These are phyloP conservation scores for Poeciliopsis occidentalis DNA, from an alignment of 2,113 vertebrate genomes.

Conservation along the genomic window DNA sequence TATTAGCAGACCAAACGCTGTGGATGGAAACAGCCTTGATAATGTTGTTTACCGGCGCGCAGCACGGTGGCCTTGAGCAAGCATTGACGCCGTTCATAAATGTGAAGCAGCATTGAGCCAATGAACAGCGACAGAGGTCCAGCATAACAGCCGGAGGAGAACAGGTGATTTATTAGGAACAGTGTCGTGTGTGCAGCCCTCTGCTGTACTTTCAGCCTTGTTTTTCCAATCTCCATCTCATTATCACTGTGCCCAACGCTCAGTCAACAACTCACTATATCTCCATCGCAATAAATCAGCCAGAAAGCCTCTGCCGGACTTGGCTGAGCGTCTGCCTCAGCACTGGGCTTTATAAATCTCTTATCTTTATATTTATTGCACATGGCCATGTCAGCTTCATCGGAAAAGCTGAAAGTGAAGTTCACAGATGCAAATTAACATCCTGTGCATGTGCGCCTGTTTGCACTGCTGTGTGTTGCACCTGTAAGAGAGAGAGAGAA, in stretches of 20 bases:
- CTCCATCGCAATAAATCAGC: conserved; percentile 62
- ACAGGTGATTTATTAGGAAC: conserved; percentile 69
- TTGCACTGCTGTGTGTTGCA: conserved; percentile 35
- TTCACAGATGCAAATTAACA: conserved; percentile 42
- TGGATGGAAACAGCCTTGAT: conserved; percentile 56
- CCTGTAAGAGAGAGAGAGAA: conserved; percentile 27
- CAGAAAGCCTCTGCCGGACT: conserved; percentile 60
- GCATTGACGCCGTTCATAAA: conserved; percentile 42
- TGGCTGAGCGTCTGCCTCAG: conserved; percentile 52
- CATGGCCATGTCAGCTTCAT: conserved; percentile 51
- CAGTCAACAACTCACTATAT: conserved; percentile 71
- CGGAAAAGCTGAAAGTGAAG: conserved; percentile 52
- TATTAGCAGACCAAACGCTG: conserved; percentile 37
- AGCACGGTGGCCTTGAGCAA: conserved; percentile 45
- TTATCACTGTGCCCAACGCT: conserved; percentile 69
- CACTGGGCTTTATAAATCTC: conserved; percentile 70
- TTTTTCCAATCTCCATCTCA: conserved; percentile 79
- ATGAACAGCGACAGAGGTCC: conserved; percentile 45
- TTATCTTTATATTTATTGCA: conserved; percentile 61
- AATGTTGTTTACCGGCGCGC: conserved; percentile 49
- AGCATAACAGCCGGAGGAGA: conserved; percentile 48
- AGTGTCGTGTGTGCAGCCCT: conserved; percentile 57
- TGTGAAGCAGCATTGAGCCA: conserved; percentile 23
- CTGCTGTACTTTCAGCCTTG: conserved; percentile 66
- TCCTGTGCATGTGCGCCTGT: conserved; percentile 55